phyloP scores from a whole-genome alignment of 2,113 vertebrate genomes.

The Xerus inauris region DNA sequence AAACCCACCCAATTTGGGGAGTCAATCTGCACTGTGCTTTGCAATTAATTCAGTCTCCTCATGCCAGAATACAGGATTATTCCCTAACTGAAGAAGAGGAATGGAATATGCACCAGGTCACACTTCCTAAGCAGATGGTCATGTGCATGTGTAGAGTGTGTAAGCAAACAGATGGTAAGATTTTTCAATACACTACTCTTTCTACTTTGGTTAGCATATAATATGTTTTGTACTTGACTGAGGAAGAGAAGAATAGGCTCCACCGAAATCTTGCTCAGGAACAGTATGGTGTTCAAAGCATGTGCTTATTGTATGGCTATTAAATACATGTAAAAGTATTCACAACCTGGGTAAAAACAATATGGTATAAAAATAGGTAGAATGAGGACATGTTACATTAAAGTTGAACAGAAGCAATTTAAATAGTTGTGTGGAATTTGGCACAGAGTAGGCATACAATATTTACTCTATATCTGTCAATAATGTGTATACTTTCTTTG shows the following conservation, averaged over 20 bases:
- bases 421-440: not conserved
- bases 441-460: not conserved
- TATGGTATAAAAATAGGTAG: not conserved
- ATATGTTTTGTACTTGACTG: not conserved
- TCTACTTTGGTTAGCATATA: not conserved
- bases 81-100: not conserved
- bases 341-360: not conserved
- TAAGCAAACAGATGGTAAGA: not conserved
- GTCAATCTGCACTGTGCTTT: not conserved
- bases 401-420: not conserved
- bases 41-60: not conserved
- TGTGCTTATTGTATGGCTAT: not conserved
- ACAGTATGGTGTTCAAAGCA: not conserved
- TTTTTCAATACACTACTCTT: not conserved
- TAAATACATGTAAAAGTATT: not conserved
- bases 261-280: not conserved
- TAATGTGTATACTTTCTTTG: not conserved
- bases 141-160: not conserved
- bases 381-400: not conserved
- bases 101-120: not conserved
- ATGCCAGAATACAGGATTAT: not conserved
- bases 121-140: not conserved
- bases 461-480: not conserved
- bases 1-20: not conserved
- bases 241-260: not conserved